Conservation (phyloP, 2,797 vertebrate species). For the Pangasius macronema region DNA sequence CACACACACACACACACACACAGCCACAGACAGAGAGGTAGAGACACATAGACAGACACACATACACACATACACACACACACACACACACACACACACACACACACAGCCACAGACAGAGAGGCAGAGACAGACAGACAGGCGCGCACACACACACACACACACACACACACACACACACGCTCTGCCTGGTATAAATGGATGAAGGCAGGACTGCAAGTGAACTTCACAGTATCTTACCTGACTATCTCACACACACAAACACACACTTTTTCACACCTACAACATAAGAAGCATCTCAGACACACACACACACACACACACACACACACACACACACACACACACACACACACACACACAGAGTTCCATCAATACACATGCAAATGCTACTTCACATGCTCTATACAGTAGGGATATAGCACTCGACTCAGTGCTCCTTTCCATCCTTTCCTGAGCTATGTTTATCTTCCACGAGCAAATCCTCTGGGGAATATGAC, state of each 20-base stretch:
- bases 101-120: too few species aligned
- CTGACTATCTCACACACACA: conserved; percentile 44
- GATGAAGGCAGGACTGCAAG: conserved; percentile 65
- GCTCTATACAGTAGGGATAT: conserved; percentile 28
- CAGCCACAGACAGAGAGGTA: neutral
- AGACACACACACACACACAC: too few species aligned
- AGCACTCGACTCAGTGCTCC: neutral
- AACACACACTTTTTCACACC: neutral
- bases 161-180: conserved; percentile 11
- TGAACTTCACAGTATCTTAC: conserved; percentile 47
- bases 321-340: neutral
- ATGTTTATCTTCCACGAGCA: conserved; percentile 45
- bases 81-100: neutral
- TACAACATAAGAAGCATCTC: neutral
- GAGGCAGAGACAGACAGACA: too few species aligned
- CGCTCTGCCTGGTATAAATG: conserved; percentile 68
- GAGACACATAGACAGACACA: neutral
- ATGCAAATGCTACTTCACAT: conserved; percentile 18
- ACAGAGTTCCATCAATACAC: conserved; percentile 3
- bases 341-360: conserved; percentile 53
- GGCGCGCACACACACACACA: neutral
- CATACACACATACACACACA: neutral
- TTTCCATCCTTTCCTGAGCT: conserved; percentile 39
- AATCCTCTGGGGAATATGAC: conserved; percentile 73
- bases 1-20: conserved; percentile 14